Evolutionary conservation across 92 coral and sea anemone genomes (phyloP).

Genomic region (Porites divaricata): DNA sequence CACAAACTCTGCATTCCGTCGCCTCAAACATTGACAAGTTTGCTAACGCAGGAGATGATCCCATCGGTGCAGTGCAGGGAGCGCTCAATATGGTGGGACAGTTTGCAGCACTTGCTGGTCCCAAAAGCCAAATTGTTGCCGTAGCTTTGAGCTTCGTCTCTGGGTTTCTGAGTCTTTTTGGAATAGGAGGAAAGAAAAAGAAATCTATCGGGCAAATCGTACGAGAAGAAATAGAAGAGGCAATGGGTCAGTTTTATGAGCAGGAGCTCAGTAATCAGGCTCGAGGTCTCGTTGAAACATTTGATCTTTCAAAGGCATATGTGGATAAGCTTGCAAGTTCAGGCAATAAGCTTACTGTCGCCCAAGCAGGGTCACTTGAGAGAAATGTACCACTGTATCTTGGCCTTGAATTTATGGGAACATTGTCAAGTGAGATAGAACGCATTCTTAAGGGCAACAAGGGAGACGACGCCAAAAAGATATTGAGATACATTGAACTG

Average conservation of each 20-base stretch:
- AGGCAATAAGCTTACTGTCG: slow-evolving; percentile 10
- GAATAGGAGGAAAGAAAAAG: slow-evolving; percentile 27
- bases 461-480: slow-evolving; percentile 10
- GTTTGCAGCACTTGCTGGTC: slow-evolving; percentile 47
- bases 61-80: too few relatives aligned
- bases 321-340: slow-evolving; percentile 25
- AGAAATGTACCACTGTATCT: slow-evolving; percentile 42
- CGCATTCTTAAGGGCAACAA: slow-evolving; percentile 28
- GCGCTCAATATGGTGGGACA: neutral
- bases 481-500: slow-evolving; percentile 1
- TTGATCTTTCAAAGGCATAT: slow-evolving; percentile 48
- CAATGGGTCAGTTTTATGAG: neutral
- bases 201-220: slow-evolving; percentile 45
- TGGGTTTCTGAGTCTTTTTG: slow-evolving; percentile 4
- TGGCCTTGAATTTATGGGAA: slow-evolving; percentile 50
- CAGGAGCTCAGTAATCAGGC: slow-evolving; percentile 42
- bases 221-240: slow-evolving; percentile 20
- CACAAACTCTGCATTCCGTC: slow-evolving; percentile 20
- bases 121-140: slow-evolving; percentile 24
- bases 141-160: slow-evolving; percentile 41
- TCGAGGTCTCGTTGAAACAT: slow-evolving; percentile 30
- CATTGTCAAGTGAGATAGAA: slow-evolving; percentile 23
- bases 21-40: slow-evolving; percentile 22
- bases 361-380: slow-evolving; percentile 32
- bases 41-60: too few relatives aligned